Base-by-base conservation (phyloP, 2,113 vertebrate species). In the Anarhynchus alexandrinus region DNA sequence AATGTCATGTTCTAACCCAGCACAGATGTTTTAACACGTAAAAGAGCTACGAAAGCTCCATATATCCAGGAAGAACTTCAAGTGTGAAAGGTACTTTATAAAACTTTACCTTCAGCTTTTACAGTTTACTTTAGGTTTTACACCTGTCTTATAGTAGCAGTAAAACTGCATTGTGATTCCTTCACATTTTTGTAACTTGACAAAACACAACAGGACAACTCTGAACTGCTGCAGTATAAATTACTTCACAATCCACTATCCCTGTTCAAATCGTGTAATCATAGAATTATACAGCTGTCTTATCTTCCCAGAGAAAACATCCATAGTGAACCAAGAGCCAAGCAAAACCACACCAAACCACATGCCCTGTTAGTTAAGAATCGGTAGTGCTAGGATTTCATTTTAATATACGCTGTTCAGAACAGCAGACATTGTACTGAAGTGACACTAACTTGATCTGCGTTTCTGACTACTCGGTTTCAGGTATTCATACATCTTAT, bases 41-140 rank as follows among this genome's bases (percentile, higher is more conserved):
- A 66, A 94, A 93, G 34, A 71, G 52, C 34, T 25, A 91, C 54
- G 59, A 92, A 93, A 91, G 49, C 52, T 87, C 74, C 49, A 85
- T 15, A 49, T 38, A 93, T 9, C 21, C 57, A 73, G 65, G 79
- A 93, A 73, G 66, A 57, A 93, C 25, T 86, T 88, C n/a, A 86
- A 93, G 64, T 58, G 67, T 80, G 89, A 95, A 91, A 79, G 26
- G 62, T 70, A 92, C 86, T 94, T 96, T 70, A 91, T 90, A 91
- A 95, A 97, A 94, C 72, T 95, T 94, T 83, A 77, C 71, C 93
- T 95, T 88, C 64, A 61, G 61, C 62, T 92, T 97, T 96, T 86
- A 95, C 69, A 85, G 67, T 93, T 96, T 84, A 85, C 69, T 91
- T 95, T 77, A 70, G 61, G 78, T 95, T 97, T 97, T 86, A 90